A percentile compares a stretch with the other conserved stretches of the same genome.
Conservation (phyloP, 2,797 vertebrate species). For the Merluccius polli region DNA sequence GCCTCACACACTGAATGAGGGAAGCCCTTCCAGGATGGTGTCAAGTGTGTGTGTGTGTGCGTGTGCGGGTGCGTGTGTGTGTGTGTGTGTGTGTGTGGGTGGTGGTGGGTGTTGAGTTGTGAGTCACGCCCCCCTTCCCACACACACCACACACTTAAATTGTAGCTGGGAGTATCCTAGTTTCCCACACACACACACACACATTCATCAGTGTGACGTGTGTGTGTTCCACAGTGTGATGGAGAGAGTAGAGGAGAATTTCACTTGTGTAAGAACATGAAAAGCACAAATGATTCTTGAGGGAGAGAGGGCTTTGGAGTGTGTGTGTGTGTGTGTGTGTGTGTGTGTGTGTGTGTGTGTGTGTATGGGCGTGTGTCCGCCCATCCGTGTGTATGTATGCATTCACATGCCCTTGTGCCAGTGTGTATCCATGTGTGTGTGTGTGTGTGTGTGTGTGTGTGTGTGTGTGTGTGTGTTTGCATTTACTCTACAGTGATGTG, state of each 20-base stretch:
- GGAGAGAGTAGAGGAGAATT: neutral
- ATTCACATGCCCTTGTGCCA: neutral
- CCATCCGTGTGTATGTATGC: too few relatives aligned
- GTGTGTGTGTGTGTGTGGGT: neutral
- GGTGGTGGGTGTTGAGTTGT: neutral
- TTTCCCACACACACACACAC: neutral
- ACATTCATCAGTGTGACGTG: neutral
- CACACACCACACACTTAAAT: neutral
- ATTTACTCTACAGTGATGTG: conserved; percentile 75
- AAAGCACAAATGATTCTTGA: neutral
- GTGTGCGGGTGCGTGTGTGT: too few relatives aligned
- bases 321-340: conserved; percentile 7
- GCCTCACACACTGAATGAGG: neutral
- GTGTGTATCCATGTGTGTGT: conserved; percentile 3
- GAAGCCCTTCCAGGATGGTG: too few relatives aligned
- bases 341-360: neutral
- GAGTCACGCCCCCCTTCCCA: neutral
- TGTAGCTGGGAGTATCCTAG: neutral
- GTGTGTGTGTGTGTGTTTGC: neutral
- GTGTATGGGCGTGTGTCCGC: neutral
- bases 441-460: neutral
- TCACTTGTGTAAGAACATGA: neutral
- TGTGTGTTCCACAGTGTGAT: neutral
- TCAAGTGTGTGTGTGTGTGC: too few relatives aligned
- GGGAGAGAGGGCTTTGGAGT: neutral